phyloP scores from a whole-genome alignment of 2,888 invertebrate genomes.

The Epinotia nisella region DNA sequence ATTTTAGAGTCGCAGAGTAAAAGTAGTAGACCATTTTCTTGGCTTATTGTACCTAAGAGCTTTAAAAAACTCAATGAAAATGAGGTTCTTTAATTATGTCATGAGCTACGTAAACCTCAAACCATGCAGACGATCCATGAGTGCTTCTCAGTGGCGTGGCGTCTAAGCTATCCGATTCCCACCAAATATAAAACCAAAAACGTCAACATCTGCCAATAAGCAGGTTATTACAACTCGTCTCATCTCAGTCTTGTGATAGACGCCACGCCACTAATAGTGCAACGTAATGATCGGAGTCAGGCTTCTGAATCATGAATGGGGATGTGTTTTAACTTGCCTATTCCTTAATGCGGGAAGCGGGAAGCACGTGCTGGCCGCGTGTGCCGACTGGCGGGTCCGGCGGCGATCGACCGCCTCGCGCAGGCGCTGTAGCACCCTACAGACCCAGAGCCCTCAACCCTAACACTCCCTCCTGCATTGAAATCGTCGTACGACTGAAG shows the following conservation, averaged over 20 bases:
- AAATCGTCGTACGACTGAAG: background rate
- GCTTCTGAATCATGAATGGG: constrained; percentile 40
- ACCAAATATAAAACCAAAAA: background rate
- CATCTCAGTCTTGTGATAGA: background rate
- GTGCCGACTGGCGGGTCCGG: constrained; percentile 57
- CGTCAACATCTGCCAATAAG: background rate
- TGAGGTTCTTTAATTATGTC: background rate
- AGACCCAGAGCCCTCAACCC: constrained; percentile 34
- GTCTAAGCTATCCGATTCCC: background rate
- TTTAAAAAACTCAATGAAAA: constrained; percentile 1
- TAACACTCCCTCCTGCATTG: constrained; percentile 13
- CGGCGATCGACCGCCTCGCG: constrained; percentile 74
- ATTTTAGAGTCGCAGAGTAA: no score
- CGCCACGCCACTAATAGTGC: constrained; percentile 5
- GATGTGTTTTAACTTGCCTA: constrained; percentile 44
- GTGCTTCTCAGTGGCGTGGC: constrained; percentile 12
- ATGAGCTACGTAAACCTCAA: constrained; percentile 6
- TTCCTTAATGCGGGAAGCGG: constrained; percentile 47
- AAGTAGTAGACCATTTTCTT: no score
- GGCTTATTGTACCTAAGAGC: background rate
- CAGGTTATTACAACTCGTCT: background rate
- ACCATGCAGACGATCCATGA: constrained; percentile 32
- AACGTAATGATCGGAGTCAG: constrained; percentile 26
- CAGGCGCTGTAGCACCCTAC: constrained; percentile 62
- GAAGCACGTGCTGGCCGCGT: constrained; percentile 75